These are phyloP conservation scores for Ailurus styani DNA, from an alignment of 2,113 vertebrate genomes.

Conservation along the genomic window DNA sequence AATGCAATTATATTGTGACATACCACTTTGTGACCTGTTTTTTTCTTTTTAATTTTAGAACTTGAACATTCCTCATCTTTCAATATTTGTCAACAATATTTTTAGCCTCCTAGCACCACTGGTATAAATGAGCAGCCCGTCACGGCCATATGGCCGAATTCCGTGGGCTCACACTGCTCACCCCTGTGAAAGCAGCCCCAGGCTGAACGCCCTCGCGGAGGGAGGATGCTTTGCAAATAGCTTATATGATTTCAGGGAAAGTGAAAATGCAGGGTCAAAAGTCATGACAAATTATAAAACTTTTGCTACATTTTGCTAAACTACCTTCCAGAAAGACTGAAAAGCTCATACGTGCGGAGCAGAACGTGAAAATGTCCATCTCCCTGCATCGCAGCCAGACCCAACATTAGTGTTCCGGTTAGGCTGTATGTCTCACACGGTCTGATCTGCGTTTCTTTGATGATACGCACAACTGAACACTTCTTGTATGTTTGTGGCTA, in stretches of 20 bases:
- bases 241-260: background rate
- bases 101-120: background rate
- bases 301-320: background rate
- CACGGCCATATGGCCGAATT: no score
- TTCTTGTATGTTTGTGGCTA: background rate
- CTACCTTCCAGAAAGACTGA: background rate
- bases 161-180: no score
- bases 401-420: background rate
- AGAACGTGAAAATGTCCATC: accelerated
- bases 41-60: background rate
- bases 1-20: background rate
- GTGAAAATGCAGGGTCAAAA: background rate
- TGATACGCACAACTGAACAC: no score
- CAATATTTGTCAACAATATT: no score
- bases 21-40: background rate
- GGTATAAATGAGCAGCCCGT: background rate
- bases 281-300: background rate
- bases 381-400: background rate
- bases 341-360: no score
- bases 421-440: background rate
- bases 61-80: background rate
- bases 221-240: background rate
- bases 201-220: background rate
- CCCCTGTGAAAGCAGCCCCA: background rate
- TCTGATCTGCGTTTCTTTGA: background rate